These are phyloP conservation scores for Geococcyx californianus DNA, from an alignment of 2,113 vertebrate genomes.

Conservation along the genomic window DNA sequence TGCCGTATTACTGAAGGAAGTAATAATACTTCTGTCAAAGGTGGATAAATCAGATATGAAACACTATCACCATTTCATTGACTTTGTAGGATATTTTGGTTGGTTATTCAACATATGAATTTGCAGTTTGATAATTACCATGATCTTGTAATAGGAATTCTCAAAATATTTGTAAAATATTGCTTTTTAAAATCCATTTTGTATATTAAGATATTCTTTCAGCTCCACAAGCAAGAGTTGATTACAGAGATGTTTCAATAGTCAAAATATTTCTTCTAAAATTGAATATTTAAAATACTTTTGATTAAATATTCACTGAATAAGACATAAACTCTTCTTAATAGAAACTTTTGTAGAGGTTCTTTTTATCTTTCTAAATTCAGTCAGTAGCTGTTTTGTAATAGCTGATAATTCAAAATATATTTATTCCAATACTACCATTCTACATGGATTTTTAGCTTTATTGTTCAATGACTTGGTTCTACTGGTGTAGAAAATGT, in stretches of 20 bases:
- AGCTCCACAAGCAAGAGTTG: not conserved
- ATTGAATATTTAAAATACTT: not conserved
- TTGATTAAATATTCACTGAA: not conserved
- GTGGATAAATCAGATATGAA: not conserved
- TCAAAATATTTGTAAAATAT: not conserved
- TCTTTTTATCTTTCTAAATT: not conserved
- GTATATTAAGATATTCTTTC: not conserved
- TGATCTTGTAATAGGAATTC: not conserved
- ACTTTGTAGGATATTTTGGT: not conserved
- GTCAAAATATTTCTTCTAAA: not conserved
- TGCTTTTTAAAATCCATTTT: accelerated
- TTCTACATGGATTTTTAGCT: not conserved
- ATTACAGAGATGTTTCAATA: not conserved
- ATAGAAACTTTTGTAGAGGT: not conserved
- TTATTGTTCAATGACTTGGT: not conserved
- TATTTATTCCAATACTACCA: not conserved
- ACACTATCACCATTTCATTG: not conserved
- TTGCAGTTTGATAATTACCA: not conserved
- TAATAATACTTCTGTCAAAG: not conserved
- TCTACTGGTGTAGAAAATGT: not conserved
- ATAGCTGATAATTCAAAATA: not conserved
- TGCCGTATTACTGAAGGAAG: not conserved
- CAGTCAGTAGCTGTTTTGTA: not conserved
- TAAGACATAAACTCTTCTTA: not conserved
- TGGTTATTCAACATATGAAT: not conserved